Evolutionary conservation across 2,113 vertebrate species (phyloP).

Genomic region (Rhadina sibilatrix): DNA sequence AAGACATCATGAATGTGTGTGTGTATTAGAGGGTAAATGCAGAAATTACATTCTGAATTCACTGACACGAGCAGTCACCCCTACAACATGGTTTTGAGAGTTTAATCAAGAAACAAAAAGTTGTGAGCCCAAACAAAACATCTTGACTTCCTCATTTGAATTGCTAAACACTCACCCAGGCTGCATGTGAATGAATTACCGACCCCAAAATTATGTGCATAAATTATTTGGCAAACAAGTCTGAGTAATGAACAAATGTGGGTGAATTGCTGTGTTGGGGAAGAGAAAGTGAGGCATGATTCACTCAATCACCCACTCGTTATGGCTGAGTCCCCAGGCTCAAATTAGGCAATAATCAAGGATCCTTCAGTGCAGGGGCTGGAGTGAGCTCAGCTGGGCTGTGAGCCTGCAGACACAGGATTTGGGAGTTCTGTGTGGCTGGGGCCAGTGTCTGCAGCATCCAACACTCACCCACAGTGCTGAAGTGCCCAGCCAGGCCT

Average conservation of each 20-base stretch:
- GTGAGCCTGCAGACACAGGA: background rate
- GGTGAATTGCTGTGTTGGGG: conserved; percentile 48
- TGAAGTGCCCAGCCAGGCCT: background rate
- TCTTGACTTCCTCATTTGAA: conserved; percentile 52
- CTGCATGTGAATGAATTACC: conserved; percentile 52
- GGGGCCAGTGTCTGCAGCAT: background rate
- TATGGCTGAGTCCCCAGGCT: conserved; percentile 48
- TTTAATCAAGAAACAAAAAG: conserved; percentile 52
- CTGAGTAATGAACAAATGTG: conserved; percentile 60
- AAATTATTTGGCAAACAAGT: conserved; percentile 59
- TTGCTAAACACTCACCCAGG: conserved; percentile 30
- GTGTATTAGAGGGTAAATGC: background rate
- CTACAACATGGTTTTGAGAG: conserved; percentile 14
- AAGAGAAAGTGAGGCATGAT: conserved; percentile 22
- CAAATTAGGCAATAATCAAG: conserved; percentile 60
- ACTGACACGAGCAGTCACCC: background rate
- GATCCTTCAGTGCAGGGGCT: background rate
- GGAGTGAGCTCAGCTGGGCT: background rate
- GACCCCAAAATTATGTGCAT: conserved; percentile 44
- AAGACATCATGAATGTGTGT: background rate
- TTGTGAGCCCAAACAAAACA: conserved; percentile 58
- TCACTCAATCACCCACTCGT: conserved; percentile 42
- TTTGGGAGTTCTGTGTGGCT: background rate
- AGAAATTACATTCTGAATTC: conserved; percentile 33
- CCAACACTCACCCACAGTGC: background rate